Base-by-base conservation (phyloP, 1,140 invertebrate species). In the Drosophila jambulina region DNA sequence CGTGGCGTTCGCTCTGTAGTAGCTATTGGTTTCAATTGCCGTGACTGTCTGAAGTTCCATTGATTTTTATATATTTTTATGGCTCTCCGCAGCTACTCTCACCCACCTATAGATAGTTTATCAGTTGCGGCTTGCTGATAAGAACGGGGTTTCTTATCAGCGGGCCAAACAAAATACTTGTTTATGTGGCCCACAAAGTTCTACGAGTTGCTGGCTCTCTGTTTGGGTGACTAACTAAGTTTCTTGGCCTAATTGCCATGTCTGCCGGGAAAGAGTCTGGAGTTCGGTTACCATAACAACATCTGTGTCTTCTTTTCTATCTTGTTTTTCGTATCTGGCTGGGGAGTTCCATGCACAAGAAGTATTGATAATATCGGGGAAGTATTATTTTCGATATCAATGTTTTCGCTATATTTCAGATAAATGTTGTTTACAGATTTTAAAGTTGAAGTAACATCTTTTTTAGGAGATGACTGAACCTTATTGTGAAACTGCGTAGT, bases 41-140 rank as follows among this genome's bases (percentile, higher is more conserved):
- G 43, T 87, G 54, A 77, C 80, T 87, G 85, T 81, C 75, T 59
- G 46, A 36, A 59, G 65, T 65, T 78, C 67, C 77, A 84, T 90
- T 80, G 84, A 81, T 80, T 80, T 86, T 78, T 87, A 84, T 86
- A 78, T 82, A 76, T 80, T 65, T 85, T 82, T 82, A 70, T 51
- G 48, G 32, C 46, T 53, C 79, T 60, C 45, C 43, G 43, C 25
- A 61, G 58, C 60, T 67, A 69, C 62, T 69, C 62, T 69, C 59
- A 29, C 34, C n/a, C 51, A 65, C 59, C 65, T 48, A 21, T 21
- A 46, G 70, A 58, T 51, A 53, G 56, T 12, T 57, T 87, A 87
- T 87, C 84, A 81, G 67, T 43, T 36, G n/a, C 19, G 29, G 62
- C 8, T 7, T 4, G 4, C 61, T 75, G 84, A 90, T 87, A 81